Conservation (phyloP, 2,888 invertebrate species). For the Eucera pruinosa region DNA sequence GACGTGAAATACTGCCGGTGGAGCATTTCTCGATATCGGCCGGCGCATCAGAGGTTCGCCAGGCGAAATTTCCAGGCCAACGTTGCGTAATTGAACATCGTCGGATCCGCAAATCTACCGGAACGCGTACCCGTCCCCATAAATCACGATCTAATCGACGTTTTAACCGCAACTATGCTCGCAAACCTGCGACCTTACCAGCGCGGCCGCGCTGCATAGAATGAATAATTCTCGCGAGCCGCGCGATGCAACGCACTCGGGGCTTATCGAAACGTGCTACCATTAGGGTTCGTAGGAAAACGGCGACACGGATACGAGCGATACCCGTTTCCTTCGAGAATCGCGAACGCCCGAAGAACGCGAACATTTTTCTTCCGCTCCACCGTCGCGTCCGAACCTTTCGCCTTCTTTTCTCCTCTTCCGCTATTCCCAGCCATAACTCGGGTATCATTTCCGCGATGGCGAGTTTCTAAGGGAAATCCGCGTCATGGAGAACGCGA, state of each 20-base stretch:
- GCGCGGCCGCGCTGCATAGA: too few relatives aligned
- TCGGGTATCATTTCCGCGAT: slow-evolving; percentile 41
- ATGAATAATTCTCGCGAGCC: slow-evolving; percentile 55
- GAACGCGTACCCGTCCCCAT: slow-evolving; percentile 50
- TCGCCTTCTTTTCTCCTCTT: neutral
- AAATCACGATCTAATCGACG: slow-evolving; percentile 63
- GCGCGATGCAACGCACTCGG: too few relatives aligned
- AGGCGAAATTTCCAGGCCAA: slow-evolving; percentile 41
- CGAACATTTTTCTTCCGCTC: slow-evolving; percentile 16
- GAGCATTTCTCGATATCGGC: slow-evolving; percentile 1
- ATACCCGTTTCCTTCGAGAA: slow-evolving; percentile 7
- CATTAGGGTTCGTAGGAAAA: too few relatives aligned
- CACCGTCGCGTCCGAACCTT: neutral
- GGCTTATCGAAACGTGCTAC: too few relatives aligned
- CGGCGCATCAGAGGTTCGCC: slow-evolving; percentile 13
- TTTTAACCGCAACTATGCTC: slow-evolving; percentile 61
- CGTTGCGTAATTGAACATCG: slow-evolving; percentile 48
- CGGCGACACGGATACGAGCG: neutral
- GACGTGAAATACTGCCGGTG: neutral
- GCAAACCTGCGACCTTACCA: neutral
- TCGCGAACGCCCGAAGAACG: slow-evolving; percentile 3
- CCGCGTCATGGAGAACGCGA: slow-evolving; percentile 22
- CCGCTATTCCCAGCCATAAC: slow-evolving; percentile 4
- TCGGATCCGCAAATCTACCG: slow-evolving; percentile 44
- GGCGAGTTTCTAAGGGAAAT: slow-evolving; percentile 30